Conservation (phyloP, 2,113 vertebrate genomes). For the Andinoacara biseriatus region DNA sequence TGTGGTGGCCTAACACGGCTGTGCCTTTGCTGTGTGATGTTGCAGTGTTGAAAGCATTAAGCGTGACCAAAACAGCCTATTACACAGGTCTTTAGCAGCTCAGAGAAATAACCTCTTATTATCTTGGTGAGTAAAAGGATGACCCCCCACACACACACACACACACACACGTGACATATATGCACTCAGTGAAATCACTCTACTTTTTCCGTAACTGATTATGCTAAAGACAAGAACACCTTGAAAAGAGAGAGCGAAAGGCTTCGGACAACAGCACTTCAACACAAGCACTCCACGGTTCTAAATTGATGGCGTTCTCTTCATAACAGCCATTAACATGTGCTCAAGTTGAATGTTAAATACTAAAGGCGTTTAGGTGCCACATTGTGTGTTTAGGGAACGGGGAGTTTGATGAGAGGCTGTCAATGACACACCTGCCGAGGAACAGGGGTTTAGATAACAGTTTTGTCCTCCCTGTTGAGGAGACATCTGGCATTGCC, state of each 20-base stretch:
- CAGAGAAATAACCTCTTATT: slow-evolving; percentile 34
- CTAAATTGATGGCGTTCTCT: slow-evolving; percentile 23
- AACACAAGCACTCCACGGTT: not conserved
- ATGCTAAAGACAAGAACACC: slow-evolving; percentile 40
- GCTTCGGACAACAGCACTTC: slow-evolving; percentile 51
- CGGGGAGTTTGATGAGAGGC: slow-evolving; percentile 44
- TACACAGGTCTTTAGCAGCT: slow-evolving; percentile 51
- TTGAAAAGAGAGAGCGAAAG: slow-evolving; percentile 27
- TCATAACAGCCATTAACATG: slow-evolving; percentile 35
- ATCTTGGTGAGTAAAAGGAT: slow-evolving; percentile 6
- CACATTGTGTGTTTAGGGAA: slow-evolving; percentile 51
- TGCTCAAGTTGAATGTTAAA: slow-evolving; percentile 38
- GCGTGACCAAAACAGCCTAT: slow-evolving; percentile 33
- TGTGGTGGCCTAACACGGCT: not conserved
- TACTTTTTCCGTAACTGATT: slow-evolving; percentile 10
- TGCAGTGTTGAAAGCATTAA: slow-evolving; percentile 44
- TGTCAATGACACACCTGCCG: slow-evolving; percentile 61
- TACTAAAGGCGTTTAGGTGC: not conserved
- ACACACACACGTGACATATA: slow-evolving; percentile 15
- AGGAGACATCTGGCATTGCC: slow-evolving; percentile 71
- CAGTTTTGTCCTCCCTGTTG: slow-evolving; percentile 62
- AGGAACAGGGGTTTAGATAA: slow-evolving; percentile 57
- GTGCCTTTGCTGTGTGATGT: not conserved
- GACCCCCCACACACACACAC: no score
- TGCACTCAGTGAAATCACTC: not conserved